Base-by-base conservation (phyloP, 2,113 vertebrate species). In the Camelus bactrianus region DNA sequence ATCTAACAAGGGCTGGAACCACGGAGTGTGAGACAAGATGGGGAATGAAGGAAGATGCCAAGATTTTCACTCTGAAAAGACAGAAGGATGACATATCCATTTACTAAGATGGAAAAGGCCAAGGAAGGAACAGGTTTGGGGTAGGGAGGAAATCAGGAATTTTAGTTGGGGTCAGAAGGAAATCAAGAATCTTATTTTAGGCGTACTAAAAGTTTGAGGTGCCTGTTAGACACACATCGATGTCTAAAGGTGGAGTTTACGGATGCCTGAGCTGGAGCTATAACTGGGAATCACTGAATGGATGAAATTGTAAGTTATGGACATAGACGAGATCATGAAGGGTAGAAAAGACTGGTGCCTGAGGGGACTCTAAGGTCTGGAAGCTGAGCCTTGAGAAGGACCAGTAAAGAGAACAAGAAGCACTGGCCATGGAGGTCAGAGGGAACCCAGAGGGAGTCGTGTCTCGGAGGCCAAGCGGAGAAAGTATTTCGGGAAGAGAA, bases 41-140 rank as follows among this genome's bases (percentile, higher is more conserved):
- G n/a, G 69, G 58, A 67, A n/a, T 2, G 24, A 9, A n/a, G 19
- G 3, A 65, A 46, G 20, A 56, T 8, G 1, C 46, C 11, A 28
- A 70, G 52, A 46, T 6, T 12, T 32, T 13, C 8, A 42, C 56
- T 46, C 85, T 52, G 0, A 42, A 58, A 42, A 70, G 13, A 58
- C 30, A 5, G 15, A 80, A 73, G 70, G 17, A 79, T 7, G 6
- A 26, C 35, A 2, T 12, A 22, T 1, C 20, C 56, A 9, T 15
- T n/a, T 35, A 42, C 26, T 6, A 22, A 50, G 28, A 20, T 0
- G 4, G 15, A 42, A 42, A 42, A 62, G 48, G 10, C 58, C 0
- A 1, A 0, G 20, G 69, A 15, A 30, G 19, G 48, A 32, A 38
- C 22, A 6, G 24, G 14, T 11, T 3, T 35, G 5, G 0, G 16